Conservation (phyloP, 2,113 vertebrate species). For the Hipposideros armiger region DNA sequence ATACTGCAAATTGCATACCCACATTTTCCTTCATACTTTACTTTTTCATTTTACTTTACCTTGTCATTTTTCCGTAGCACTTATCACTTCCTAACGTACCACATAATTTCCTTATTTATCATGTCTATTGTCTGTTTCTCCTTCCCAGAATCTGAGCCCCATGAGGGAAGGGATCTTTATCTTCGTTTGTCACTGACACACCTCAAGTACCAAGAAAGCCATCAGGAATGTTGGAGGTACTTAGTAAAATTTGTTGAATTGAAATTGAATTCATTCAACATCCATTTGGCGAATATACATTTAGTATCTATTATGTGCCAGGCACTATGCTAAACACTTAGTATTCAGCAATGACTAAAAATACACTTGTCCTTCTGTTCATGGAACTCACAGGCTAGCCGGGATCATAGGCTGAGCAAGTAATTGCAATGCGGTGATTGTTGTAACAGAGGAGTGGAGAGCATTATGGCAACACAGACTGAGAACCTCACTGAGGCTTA, state of each 20-base stretch:
- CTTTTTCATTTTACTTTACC: neutral
- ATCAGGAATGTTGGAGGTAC: neutral
- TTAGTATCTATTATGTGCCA: neutral
- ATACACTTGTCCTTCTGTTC: neutral
- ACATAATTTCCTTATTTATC: neutral
- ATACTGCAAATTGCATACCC: neutral
- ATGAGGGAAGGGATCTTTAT: neutral
- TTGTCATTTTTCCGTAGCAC: neutral
- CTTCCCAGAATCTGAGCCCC: neutral
- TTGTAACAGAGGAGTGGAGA: fast-evolving
- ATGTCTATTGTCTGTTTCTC: neutral
- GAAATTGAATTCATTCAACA: conserved; percentile 4
- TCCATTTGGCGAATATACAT: neutral
- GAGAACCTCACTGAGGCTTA: neutral
- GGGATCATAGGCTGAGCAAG: neutral
- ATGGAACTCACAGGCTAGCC: neutral
- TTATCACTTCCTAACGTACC: neutral
- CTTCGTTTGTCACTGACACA: neutral
- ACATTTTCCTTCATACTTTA: neutral
- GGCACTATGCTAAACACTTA: neutral
- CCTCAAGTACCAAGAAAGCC: neutral
- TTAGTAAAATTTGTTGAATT: neutral
- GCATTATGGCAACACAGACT: neutral
- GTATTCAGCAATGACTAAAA: neutral
- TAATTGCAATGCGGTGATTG: neutral